These are phyloP conservation scores for Monoplex corrugatus DNA, from an alignment of 2,888 invertebrate genomes.

Conservation along the genomic window DNA sequence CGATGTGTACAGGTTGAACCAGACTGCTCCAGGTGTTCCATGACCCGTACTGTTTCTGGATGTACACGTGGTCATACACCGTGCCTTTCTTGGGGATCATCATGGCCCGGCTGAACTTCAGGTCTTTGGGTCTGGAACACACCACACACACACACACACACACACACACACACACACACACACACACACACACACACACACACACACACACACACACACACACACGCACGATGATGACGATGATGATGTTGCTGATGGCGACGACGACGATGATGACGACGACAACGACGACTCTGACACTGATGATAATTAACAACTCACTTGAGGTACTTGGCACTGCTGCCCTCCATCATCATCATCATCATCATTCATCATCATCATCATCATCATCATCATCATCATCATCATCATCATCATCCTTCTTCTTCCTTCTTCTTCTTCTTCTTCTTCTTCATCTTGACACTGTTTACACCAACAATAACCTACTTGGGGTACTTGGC, in stretches of 20 bases:
- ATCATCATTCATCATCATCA: too few relatives aligned
- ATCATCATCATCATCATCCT: too few relatives aligned
- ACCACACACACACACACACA: neutral
- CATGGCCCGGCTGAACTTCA: slow-evolving; percentile 77
- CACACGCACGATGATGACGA: too few relatives aligned
- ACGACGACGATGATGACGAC: too few relatives aligned
- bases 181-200: slow-evolving; percentile 20
- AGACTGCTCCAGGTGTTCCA: slow-evolving; percentile 78
- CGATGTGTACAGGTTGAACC: slow-evolving; percentile 74
- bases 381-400: too few relatives aligned
- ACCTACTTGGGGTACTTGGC: slow-evolving; percentile 78
- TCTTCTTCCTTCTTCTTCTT: too few relatives aligned
- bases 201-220: slow-evolving; percentile 36
- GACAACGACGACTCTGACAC: too few relatives aligned
- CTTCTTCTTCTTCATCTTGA: too few relatives aligned
- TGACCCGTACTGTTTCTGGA: slow-evolving; percentile 75
- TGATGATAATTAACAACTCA: too few relatives aligned
- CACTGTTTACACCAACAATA: too few relatives aligned
- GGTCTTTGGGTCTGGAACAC: slow-evolving; percentile 76
- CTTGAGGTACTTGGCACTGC: slow-evolving; percentile 77
- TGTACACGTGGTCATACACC: slow-evolving; percentile 79
- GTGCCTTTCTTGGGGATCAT: slow-evolving; percentile 80
- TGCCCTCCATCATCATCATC: slow-evolving; percentile 79
- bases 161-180: slow-evolving; percentile 22
- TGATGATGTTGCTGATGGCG: too few relatives aligned